Conservation (phyloP, 2,113 vertebrate genomes). For the Sminthopsis crassicaudata region DNA sequence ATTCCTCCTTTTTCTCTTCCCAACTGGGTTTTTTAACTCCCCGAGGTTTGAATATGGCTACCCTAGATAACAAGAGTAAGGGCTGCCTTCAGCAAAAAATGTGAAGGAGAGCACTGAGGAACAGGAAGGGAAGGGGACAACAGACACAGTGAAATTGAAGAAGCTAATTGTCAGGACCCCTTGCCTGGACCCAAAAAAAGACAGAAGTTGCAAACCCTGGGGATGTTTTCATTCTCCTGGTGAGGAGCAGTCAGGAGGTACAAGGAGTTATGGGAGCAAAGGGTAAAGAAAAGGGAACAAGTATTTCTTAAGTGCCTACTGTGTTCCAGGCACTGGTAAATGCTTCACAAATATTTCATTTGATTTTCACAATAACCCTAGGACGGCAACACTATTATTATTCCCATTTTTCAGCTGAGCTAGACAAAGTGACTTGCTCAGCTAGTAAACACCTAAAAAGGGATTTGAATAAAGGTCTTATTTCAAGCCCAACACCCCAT, state of each 20-base stretch:
- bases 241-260: not conserved
- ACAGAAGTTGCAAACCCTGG: not conserved
- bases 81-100: not conserved
- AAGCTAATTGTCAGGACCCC: not conserved
- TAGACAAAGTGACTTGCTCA: not conserved
- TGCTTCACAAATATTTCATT: not conserved
- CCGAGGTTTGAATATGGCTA: not conserved
- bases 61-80: not conserved
- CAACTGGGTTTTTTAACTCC: not conserved
- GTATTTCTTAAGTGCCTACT: not conserved
- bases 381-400: not conserved
- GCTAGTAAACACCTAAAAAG: not conserved
- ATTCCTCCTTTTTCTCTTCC: slow-evolving; percentile 22
- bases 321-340: not conserved
- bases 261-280: not conserved
- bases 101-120: not conserved
- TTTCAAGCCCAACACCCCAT: not conserved
- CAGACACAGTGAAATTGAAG: not conserved
- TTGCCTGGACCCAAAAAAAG: not conserved
- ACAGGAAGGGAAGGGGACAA: not conserved
- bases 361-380: not conserved
- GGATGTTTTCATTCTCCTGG: not conserved
- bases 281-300: not conserved
- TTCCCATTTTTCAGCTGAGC: not conserved
- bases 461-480: not conserved